A percentile compares a stretch with the other conserved stretches of the same genome.
These are phyloP conservation scores for Cricetomys ansorgei DNA, from an alignment of 2,113 vertebrate genomes.

Conservation along the genomic window DNA sequence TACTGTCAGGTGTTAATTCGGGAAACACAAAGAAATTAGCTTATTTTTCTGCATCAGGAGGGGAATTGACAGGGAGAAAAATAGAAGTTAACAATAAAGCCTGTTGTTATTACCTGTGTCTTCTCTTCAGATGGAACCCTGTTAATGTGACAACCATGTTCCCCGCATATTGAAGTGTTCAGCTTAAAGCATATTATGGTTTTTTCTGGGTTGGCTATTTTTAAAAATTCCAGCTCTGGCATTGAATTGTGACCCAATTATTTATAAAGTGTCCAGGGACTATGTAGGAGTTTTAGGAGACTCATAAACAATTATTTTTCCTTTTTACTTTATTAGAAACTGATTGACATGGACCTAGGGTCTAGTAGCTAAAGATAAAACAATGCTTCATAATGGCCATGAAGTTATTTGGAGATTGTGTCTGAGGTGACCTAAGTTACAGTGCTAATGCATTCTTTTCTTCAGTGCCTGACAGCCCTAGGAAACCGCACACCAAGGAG, in stretches of 20 bases:
- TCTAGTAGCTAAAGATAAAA: neutral
- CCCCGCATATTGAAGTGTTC: neutral
- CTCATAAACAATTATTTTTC: neutral
- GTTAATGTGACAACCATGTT: neutral
- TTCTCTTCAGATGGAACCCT: neutral
- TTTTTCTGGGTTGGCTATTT: neutral
- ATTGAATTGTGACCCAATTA: neutral
- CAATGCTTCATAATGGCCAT: neutral
- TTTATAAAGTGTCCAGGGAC: conserved; percentile 10
- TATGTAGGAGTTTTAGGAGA: conserved; percentile 37
- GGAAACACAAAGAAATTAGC: neutral
- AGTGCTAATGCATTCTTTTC: neutral
- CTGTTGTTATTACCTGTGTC: neutral
- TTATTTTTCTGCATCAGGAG: neutral
- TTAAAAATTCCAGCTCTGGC: neutral
- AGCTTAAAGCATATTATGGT: neutral
- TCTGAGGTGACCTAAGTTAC: neutral
- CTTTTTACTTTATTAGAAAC: neutral
- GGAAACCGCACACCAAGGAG: neutral
- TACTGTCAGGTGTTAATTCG: neutral
- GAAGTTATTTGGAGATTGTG: conserved; percentile 24
- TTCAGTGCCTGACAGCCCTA: neutral
- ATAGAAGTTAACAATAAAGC: neutral
- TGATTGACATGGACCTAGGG: neutral
- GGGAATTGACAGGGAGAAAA: neutral